Conservation (phyloP, 2,888 invertebrate genomes). For the Pandemis corylana region DNA sequence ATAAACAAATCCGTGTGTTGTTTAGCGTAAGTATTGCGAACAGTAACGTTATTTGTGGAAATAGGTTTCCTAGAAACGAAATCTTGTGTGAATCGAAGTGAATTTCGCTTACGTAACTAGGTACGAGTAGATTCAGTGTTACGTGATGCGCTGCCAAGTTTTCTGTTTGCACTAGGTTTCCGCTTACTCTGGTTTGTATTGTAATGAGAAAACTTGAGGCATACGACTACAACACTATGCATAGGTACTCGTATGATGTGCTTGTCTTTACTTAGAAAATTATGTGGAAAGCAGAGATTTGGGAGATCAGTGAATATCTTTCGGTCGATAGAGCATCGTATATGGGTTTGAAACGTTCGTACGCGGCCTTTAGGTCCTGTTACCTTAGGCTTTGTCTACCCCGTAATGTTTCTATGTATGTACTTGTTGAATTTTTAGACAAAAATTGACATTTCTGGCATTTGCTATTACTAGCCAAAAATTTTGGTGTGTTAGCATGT, state of each 20-base stretch:
- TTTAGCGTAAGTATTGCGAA: conserved; percentile 10
- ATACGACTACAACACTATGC: background rate
- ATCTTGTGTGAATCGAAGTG: background rate
- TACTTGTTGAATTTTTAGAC: background rate
- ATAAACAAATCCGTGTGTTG: conserved; percentile 18
- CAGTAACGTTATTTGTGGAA: conserved; percentile 14
- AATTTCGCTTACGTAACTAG: conserved; percentile 16
- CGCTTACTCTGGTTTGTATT: background rate
- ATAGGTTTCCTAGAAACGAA: conserved; percentile 12
- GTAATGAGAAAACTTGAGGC: conserved; percentile 9
- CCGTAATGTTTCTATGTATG: too few relatives aligned
- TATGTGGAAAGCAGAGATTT: background rate
- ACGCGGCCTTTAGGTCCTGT: too few relatives aligned
- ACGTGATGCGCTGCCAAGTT: background rate
- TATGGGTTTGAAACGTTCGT: too few relatives aligned
- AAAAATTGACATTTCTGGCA: background rate
- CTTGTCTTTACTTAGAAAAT: background rate
- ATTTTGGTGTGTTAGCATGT: too few relatives aligned
- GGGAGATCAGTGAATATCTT: background rate
- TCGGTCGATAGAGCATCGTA: background rate
- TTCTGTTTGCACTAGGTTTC: background rate
- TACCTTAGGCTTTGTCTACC: too few relatives aligned
- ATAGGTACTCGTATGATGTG: background rate
- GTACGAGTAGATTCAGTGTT: background rate
- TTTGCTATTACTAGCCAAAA: too few relatives aligned